A percentile compares a stretch with the other conserved stretches of the same genome.
Evolutionary conservation across 2,113 vertebrate genomes (phyloP).

Genomic region (Mustela nigripes): DNA sequence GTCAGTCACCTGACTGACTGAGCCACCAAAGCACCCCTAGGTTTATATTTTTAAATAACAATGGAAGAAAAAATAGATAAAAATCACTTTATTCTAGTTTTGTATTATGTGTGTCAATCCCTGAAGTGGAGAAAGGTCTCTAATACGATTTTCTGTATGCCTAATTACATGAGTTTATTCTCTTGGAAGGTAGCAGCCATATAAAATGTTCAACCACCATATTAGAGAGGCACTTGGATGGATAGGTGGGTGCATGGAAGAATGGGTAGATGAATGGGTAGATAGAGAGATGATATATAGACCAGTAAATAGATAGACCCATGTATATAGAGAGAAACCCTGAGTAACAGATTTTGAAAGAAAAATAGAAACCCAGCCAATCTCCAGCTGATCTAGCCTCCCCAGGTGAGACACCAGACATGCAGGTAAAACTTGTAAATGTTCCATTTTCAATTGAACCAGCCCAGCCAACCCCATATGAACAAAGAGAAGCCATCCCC

Average conservation of each 20-base stretch:
- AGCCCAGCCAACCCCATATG: not conserved
- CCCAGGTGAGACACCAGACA: not conserved
- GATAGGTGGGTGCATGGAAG: not conserved
- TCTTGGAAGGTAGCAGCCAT: not conserved
- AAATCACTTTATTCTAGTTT: not conserved
- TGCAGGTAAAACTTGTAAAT: not conserved
- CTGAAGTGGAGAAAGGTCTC: not conserved
- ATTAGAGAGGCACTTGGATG: not conserved
- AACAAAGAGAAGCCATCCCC: not conserved
- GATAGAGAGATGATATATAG: not conserved
- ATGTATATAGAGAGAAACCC: not conserved
- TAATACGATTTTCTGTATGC: slow-evolving; percentile 22
- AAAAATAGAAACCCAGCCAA: not conserved
- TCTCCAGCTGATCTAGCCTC: not conserved
- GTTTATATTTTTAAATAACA: slow-evolving; percentile 29
- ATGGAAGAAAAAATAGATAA: not conserved
- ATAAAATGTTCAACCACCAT: not conserved
- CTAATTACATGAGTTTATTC: not conserved
- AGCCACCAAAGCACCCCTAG: not conserved
- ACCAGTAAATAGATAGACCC: not conserved
- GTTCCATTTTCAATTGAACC: not conserved
- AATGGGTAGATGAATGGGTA: not conserved
- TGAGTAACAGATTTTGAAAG: not conserved
- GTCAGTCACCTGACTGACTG: not conserved
- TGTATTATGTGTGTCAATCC: slow-evolving; percentile 39